Evolutionary conservation across 2,113 vertebrate genomes (phyloP), one percentile per base, ranked within the genome.

Genomic region (Mus pahari): DNA sequence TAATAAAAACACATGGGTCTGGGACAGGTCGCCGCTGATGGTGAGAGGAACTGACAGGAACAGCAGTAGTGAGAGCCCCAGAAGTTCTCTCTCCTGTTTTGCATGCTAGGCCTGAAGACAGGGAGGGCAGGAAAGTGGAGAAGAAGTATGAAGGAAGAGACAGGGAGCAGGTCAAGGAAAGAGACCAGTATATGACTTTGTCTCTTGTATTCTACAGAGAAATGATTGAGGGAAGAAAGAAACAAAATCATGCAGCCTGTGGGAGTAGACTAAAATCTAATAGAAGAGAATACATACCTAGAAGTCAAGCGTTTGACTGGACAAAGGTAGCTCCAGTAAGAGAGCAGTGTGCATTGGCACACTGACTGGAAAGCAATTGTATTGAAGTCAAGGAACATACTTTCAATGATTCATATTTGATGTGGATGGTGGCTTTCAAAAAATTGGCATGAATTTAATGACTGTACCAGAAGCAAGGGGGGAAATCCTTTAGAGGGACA

Each of bases 381-480:
- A 3, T 53, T 39, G 48, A 77, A 86, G 55, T 71, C 89, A 39
- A 89, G 45, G 36, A 91, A 75, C n/a, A 48, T 14, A 26, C 20
- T 94, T 16, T 91, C 70, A 55, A 17, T 53, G 39, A 86, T 87
- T 77, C 77, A 28, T 11, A 82, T 81, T 55, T n/a, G 17, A 77
- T 78, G 78, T 89, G 64, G 92, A 73, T 83, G 39, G 14, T 75
- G 86, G 50, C 28, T 66, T 91, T 36, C 16, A 42, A 86, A 96
- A 91, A 96, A 83, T 48, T 68, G 45, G 24, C 87, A 7, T 78
- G 71, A 75, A 66, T 91, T 89, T 55, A 71, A 92, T 50, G 87
- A 78, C n/a, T 74, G 12, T n/a, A 73, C 71, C 90, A 87, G 74
- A 86, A 96, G 48, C 64, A 73, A 92, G 22, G 17, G 36, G 66